Base-by-base conservation (phyloP, 2,113 vertebrate species). In the Tinamus guttatus region DNA sequence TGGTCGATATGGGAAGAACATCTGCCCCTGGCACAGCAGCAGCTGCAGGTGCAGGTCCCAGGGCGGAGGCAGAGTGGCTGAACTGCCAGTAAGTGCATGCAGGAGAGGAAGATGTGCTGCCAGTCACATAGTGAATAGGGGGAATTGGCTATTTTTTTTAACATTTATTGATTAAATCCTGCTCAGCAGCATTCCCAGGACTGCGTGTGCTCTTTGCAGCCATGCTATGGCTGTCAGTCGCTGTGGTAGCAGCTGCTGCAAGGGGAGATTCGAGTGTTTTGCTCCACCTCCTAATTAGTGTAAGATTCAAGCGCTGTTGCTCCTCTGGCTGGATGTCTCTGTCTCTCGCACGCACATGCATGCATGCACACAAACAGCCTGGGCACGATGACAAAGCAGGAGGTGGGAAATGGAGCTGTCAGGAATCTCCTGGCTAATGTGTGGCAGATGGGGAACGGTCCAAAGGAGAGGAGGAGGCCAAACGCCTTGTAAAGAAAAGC, bases 151-250 rank as follows among this genome's bases (percentile, higher is more conserved):
- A 11, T 63, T 87, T 81, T 87, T 81, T 64, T 58, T 4, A 87
- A 71, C 40, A 76, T 84, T 54, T 89, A 70, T 81, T 62, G 69
- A 51, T 91, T 90, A 73, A 94, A 76, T 76, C 70, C 58, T 85
- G 22, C 71, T 36, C 51, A 25, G 16, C 38, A 16, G 30, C 20
- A n/a, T 47, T 30, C 43, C 32, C 0, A 0, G 65, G 19, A 38
- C 69, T 90, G 28, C 52, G 27, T 43, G 49, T 24, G 25, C 41
- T 56, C 52, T 71, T 38, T 83, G 38, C 30, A 22, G 17, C 73
- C 0, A 0, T 0, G 7, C 56, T 51, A 13, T 0, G 27, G 21
- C 71, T 3, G 0, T 13, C 0, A 0, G 32, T 40, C 54, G 65
- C 70, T 59, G 13, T 56, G 64, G 64, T 27, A 91, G 45, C 56